Evolutionary conservation across 2,113 vertebrate genomes (phyloP).

Genomic region (Anolis carolinensis): DNA sequence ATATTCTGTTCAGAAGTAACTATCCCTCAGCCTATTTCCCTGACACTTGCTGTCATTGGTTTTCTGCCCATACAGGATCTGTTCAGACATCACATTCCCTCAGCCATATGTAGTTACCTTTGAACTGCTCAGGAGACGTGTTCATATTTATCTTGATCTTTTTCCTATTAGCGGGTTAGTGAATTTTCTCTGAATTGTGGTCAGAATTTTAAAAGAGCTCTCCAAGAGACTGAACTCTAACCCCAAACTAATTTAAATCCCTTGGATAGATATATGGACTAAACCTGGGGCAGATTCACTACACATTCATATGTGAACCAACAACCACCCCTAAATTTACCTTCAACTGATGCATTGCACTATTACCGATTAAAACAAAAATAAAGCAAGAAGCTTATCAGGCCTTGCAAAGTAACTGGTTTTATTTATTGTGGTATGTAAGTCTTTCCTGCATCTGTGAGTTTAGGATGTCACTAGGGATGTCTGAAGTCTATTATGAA

Average conservation of each 20-base stretch:
- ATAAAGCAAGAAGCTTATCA: neutral
- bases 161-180: too few species aligned
- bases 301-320: too few species aligned
- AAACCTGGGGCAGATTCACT: too few species aligned
- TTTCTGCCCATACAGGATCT: neutral
- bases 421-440: neutral
- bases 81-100: neutral
- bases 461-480: neutral
- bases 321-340: neutral
- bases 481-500: neutral
- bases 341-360: neutral
- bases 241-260: too few species aligned
- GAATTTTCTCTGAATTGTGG: too few species aligned
- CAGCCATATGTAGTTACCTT: neutral
- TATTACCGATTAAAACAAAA: neutral
- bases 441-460: neutral
- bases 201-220: too few species aligned
- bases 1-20: neutral
- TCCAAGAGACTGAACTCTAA: too few species aligned
- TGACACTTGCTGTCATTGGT: neutral
- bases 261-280: too few species aligned
- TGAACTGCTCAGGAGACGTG: neutral
- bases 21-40: neutral
- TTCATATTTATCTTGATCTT: too few species aligned
- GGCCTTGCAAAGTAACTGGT: neutral